A percentile compares a stretch with the other conserved stretches of the same genome.
Conservation (phyloP, 2,113 vertebrate species). For the Puntigrus tetrazona region DNA sequence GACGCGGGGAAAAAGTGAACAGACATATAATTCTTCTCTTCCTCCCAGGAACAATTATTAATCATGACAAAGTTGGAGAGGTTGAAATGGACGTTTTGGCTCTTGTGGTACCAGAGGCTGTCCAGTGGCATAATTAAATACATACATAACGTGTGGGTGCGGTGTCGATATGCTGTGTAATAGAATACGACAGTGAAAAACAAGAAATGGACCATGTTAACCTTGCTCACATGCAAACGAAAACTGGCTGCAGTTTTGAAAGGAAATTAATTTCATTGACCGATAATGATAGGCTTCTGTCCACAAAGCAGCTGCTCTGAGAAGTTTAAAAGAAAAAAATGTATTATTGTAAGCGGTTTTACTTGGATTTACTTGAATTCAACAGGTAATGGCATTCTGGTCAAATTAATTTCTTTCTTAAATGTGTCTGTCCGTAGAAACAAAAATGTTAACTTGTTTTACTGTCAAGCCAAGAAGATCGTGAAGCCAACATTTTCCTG, state of each 20-base stretch:
- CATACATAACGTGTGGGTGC: background rate
- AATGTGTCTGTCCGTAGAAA: background rate
- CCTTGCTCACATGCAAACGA: slow-evolving; percentile 26
- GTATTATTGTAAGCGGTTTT: slow-evolving; percentile 8
- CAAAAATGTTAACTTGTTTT: background rate
- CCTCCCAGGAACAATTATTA: background rate
- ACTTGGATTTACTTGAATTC: slow-evolving; percentile 15
- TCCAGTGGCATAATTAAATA: background rate
- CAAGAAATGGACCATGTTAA: slow-evolving; percentile 32
- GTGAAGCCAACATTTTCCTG: background rate
- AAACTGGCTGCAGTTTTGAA: slow-evolving; percentile 29
- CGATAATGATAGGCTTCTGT: slow-evolving; percentile 13
- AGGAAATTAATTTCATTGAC: background rate
- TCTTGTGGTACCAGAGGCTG: background rate
- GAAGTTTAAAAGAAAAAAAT: background rate
- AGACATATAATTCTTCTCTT: background rate
- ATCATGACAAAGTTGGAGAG: slow-evolving; percentile 27
- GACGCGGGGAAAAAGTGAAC: background rate
- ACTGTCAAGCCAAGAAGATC: too few relatives aligned
- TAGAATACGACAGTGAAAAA: slow-evolving; percentile 24
- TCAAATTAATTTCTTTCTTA: background rate
- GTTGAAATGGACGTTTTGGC: background rate
- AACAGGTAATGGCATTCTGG: slow-evolving; percentile 2
- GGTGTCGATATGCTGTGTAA: slow-evolving; percentile 20
- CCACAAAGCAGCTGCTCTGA: slow-evolving; percentile 13